These are phyloP conservation scores for Chydorus sphaericus DNA, from an alignment of 2,888 invertebrate species.

Conservation along the genomic window DNA sequence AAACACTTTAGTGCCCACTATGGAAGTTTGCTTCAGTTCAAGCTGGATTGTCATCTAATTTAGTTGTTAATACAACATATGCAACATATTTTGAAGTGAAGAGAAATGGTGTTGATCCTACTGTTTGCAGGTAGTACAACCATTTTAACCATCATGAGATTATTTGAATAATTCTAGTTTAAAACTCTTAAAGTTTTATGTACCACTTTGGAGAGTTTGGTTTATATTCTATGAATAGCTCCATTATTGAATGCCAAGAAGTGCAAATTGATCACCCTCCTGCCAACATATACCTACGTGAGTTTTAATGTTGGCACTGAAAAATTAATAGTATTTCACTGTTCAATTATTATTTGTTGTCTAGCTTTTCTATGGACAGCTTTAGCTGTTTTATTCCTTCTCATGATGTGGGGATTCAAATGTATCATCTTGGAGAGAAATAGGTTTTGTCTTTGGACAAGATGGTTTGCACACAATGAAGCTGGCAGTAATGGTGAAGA, in stretches of 20 bases:
- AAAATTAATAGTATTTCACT: background rate
- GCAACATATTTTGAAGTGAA: slow-evolving; percentile 4
- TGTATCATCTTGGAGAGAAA: background rate
- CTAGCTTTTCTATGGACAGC: slow-evolving; percentile 5
- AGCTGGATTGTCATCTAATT: background rate
- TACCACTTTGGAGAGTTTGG: slow-evolving; percentile 12
- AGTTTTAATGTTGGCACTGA: background rate
- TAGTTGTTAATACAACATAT: slow-evolving; percentile 11
- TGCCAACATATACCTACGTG: slow-evolving; percentile 13
- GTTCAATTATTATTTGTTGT: background rate
- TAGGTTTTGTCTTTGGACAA: background rate
- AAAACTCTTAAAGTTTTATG: background rate
- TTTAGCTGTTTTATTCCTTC: background rate
- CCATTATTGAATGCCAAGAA: background rate
- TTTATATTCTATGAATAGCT: slow-evolving; percentile 7
- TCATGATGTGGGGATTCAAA: slow-evolving; percentile 2
- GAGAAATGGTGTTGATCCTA: background rate
- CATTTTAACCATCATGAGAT: too few relatives aligned
- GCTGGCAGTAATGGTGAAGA: background rate
- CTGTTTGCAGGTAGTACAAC: slow-evolving; percentile 10
- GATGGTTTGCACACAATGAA: too few relatives aligned
- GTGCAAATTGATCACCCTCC: background rate
- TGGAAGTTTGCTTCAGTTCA: slow-evolving; percentile 5
- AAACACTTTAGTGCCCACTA: slow-evolving; percentile 6
- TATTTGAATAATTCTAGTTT: too few relatives aligned